Conservation (phyloP, 1,140 invertebrate genomes). For the Brachionus asplanchnoidis region DNA sequence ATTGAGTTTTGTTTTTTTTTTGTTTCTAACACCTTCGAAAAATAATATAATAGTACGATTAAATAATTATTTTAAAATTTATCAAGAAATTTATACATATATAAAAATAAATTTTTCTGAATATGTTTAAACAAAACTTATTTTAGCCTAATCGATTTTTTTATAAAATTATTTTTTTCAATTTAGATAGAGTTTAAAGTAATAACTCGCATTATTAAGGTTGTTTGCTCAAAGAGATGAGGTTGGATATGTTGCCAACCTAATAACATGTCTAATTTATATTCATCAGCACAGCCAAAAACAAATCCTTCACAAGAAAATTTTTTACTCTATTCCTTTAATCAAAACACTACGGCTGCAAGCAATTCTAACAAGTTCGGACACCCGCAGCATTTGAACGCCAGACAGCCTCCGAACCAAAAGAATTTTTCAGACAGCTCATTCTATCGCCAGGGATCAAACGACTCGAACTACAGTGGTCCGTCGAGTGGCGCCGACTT, state of each 20-base stretch:
- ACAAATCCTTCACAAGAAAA: neutral
- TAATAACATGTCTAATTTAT: constrained; percentile 25
- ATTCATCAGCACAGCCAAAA: constrained; percentile 5
- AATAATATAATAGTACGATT: neutral
- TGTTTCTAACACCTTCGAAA: neutral
- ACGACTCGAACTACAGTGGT: constrained; percentile 39
- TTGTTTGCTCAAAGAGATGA: neutral
- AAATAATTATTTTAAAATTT: neutral
- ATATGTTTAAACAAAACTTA: neutral
- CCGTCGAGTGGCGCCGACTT: constrained; percentile 33
- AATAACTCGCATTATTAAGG: neutral
- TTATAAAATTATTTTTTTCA: neutral
- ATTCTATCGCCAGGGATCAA: constrained; percentile 35
- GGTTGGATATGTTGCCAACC: constrained; percentile 38
- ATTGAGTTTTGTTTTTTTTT: neutral
- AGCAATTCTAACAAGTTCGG: neutral
- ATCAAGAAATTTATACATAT: neutral
- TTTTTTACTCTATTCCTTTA: neutral
- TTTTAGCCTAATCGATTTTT: neutral
- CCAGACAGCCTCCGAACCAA: neutral
- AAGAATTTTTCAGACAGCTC: neutral
- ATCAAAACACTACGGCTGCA: constrained; percentile 9
- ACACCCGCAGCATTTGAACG: neutral
- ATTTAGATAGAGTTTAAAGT: neutral
- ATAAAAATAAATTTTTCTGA: too few relatives aligned